A percentile compares a stretch with the other conserved stretches of the same genome.
These are phyloP conservation scores for Neoaliturus tenellus DNA, from an alignment of 2,888 invertebrate species.

Conservation along the genomic window DNA sequence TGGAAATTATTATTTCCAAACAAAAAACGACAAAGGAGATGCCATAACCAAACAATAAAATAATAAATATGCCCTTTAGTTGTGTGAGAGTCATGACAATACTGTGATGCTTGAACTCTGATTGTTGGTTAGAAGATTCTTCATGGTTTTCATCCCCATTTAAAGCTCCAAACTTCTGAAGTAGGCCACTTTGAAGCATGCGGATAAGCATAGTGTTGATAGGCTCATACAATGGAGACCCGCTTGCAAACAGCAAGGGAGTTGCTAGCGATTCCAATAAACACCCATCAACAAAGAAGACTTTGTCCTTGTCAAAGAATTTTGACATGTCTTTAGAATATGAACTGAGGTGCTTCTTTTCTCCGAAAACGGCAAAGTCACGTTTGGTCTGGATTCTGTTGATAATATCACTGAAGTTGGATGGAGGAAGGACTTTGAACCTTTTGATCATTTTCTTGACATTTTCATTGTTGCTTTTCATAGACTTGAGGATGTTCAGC, in stretches of 20 bases:
- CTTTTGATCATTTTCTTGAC: conserved; percentile 60
- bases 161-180: conserved; percentile 24
- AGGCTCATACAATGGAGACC: conserved; percentile 49
- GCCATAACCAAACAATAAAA: conserved; percentile 23
- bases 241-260: conserved; percentile 46
- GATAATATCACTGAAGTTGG: conserved; percentile 58
- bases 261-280: conserved; percentile 51
- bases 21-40: conserved; percentile 30
- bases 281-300: conserved; percentile 50
- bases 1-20: conserved; percentile 3
- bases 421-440: conserved; percentile 61
- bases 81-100: neutral
- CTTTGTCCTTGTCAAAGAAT: conserved; percentile 47
- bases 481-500: conserved; percentile 62
- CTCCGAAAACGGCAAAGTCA: conserved; percentile 61
- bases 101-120: neutral
- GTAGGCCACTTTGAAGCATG: conserved; percentile 50
- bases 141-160: neutral
- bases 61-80: conserved; percentile 4
- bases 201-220: conserved; percentile 49
- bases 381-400: conserved; percentile 57
- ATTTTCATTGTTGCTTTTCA: conserved; percentile 58
- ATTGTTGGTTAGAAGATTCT: neutral
- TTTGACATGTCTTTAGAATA: conserved; percentile 49
- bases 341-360: conserved; percentile 49